phyloP scores from a whole-genome alignment of 2,888 invertebrate species.

The Conus canariensis region DNA sequence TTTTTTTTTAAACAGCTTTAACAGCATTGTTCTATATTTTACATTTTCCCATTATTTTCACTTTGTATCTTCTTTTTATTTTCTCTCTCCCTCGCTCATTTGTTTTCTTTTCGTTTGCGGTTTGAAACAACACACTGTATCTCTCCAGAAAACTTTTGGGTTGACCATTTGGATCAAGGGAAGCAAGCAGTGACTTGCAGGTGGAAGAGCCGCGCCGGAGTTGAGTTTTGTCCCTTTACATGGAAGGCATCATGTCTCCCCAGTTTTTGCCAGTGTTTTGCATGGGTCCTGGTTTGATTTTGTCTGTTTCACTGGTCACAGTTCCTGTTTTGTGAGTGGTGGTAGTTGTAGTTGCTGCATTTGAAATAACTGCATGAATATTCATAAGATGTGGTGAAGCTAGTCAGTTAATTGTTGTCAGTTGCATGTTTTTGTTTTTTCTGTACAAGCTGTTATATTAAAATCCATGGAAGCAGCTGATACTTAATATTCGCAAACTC shows the following conservation, averaged over 20 bases:
- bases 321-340: background rate
- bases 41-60: background rate
- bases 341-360: background rate
- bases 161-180: background rate
- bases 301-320: background rate
- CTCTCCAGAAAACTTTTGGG: background rate
- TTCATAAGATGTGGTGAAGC: background rate
- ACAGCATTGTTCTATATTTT: background rate
- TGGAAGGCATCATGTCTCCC: background rate
- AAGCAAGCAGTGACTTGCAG: background rate
- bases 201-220: background rate
- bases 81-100: background rate
- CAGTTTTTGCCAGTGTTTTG: background rate
- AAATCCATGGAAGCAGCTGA: no score
- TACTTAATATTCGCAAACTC: no score
- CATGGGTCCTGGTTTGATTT: background rate
- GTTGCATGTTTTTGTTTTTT: background rate
- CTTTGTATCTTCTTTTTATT: background rate
- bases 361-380: background rate
- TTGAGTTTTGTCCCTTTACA: conserved; percentile 30
- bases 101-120: background rate
- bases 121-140: background rate
- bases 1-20: background rate
- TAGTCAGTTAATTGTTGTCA: background rate
- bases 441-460: background rate